Evolutionary conservation across 2,113 vertebrate species (phyloP).

Genomic region (Mastomys coucha): DNA sequence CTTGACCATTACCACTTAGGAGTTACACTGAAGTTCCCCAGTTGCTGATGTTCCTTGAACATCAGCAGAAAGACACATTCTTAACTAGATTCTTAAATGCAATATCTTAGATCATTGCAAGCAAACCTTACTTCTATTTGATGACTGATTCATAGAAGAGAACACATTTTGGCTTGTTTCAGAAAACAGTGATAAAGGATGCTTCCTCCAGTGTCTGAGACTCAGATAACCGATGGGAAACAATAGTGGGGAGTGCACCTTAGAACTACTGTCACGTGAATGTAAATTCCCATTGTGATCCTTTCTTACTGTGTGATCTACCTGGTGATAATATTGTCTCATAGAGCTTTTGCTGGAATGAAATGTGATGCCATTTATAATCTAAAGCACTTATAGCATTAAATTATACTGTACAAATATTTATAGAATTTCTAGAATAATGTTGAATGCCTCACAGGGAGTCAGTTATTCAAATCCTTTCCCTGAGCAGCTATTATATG

Average conservation of each 20-base stretch:
- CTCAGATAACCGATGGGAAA: background rate
- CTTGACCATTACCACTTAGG: background rate
- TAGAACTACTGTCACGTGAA: background rate
- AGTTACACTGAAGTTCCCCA: background rate
- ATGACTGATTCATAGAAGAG: conserved; percentile 11
- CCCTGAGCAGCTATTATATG: background rate
- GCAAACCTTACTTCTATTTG: conserved; percentile 29
- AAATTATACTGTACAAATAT: background rate
- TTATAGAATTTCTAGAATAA: background rate
- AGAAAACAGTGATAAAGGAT: background rate
- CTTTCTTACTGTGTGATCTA: background rate
- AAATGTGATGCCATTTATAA: conserved; percentile 2
- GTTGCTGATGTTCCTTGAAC: background rate
- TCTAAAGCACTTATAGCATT: background rate
- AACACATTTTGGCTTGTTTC: conserved; percentile 44
- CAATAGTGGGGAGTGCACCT: background rate
- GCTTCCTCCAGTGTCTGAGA: background rate
- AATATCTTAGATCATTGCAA: conserved; percentile 25
- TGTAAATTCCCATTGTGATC: background rate
- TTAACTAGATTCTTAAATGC: conserved; percentile 9
- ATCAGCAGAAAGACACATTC: background rate
- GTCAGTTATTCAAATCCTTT: background rate
- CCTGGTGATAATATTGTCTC: background rate
- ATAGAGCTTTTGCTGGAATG: background rate
- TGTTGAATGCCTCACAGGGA: background rate